A percentile compares a stretch with the other conserved stretches of the same genome.
These are phyloP conservation scores for Garrulus glandarius DNA, from an alignment of 2,797 vertebrate genomes.

Conservation along the genomic window DNA sequence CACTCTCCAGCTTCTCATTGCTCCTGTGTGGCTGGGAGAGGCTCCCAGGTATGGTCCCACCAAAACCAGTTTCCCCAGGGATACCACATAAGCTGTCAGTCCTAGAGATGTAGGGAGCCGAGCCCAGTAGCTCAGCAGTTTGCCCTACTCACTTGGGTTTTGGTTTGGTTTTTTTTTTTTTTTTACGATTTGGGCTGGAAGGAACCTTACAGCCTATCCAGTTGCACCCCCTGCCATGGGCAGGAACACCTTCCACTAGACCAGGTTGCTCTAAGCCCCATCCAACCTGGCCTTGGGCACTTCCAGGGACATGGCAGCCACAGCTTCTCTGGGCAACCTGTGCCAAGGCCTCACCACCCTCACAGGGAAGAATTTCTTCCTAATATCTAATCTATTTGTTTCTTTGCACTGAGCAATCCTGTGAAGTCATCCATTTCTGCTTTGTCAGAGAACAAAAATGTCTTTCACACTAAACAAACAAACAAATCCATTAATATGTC, in stretches of 20 bases:
- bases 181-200: neutral
- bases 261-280: rapidly evolving
- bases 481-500: neutral
- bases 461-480: neutral
- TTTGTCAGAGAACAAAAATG: neutral
- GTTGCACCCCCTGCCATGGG: too few species aligned
- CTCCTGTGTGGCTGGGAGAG: neutral
- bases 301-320: neutral
- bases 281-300: neutral
- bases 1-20: neutral
- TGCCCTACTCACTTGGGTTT: neutral
- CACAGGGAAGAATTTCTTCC: neutral
- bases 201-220: neutral
- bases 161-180: neutral
- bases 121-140: neutral
- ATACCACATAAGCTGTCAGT: neutral
- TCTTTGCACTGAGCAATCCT: neutral
- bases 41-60: neutral
- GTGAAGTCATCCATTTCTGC: neutral
- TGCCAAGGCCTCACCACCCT: neutral
- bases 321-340: neutral
- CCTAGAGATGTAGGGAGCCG: neutral
- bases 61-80: neutral
- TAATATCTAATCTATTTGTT: neutral
- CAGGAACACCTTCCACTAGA: neutral